Evolutionary conservation across 2,797 vertebrate species (phyloP).

Genomic region (Sebastes wilsoni): DNA sequence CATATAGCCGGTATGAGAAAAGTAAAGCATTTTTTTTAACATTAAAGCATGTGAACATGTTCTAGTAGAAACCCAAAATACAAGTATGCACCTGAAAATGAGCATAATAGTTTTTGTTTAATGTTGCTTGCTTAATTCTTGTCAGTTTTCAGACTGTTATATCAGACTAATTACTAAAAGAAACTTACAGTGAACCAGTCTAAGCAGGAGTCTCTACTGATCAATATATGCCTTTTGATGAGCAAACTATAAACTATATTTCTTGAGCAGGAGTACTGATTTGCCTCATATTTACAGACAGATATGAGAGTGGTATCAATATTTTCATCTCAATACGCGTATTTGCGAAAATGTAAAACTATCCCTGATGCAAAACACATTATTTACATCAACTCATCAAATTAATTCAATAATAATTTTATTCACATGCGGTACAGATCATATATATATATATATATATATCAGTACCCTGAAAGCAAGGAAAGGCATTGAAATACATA

Average conservation of each 20-base stretch:
- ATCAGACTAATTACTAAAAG: background rate
- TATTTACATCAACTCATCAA: background rate
- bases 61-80: too few relatives aligned
- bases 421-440: background rate
- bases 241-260: background rate
- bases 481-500: background rate
- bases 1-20: too few relatives aligned
- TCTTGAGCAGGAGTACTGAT: background rate
- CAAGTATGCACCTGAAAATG: too few relatives aligned
- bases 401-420: background rate
- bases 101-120: background rate
- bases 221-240: background rate
- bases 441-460: too few relatives aligned
- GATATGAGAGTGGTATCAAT: background rate
- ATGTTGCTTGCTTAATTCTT: background rate
- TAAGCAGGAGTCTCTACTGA: background rate
- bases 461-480: background rate
- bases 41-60: too few relatives aligned
- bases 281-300: background rate
- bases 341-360: background rate
- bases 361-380: background rate
- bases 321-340: background rate
- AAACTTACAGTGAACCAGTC: background rate
- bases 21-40: too few relatives aligned
- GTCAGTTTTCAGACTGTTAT: background rate